A percentile compares a stretch with the other conserved stretches of the same genome.
phyloP scores from a whole-genome alignment of 2,888 invertebrate species.

The Acanthoscelides obtectus region DNA sequence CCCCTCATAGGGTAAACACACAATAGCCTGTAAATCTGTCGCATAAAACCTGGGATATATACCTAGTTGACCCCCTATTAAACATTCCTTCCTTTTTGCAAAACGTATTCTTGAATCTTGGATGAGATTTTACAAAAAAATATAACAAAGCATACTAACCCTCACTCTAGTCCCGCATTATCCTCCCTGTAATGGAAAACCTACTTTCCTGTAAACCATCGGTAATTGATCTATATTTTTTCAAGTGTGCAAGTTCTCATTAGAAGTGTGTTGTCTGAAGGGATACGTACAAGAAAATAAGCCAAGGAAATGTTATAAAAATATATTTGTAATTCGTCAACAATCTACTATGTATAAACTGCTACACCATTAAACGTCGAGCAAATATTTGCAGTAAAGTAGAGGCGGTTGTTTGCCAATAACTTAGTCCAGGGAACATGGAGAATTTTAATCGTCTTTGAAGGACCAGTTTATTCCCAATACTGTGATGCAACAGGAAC shows the following conservation, averaged over 20 bases:
- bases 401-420: not conserved
- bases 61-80: too few relatives aligned
- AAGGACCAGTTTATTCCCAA: too few relatives aligned
- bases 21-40: too few relatives aligned
- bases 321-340: constrained; percentile 27
- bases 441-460: not conserved
- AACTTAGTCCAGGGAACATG: not conserved
- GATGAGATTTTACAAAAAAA: too few relatives aligned
- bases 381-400: not conserved
- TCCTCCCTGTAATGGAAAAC: not conserved
- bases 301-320: constrained; percentile 25
- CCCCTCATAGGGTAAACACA: too few relatives aligned
- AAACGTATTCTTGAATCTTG: too few relatives aligned
- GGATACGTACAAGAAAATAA: constrained; percentile 24
- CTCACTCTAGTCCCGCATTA: too few relatives aligned
- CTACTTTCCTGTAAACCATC: constrained; percentile 1
- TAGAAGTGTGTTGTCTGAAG: constrained; percentile 16
- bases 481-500: too few relatives aligned
- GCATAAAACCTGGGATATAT: too few relatives aligned
- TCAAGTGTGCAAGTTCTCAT: constrained; percentile 27
- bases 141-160: too few relatives aligned
- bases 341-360: not conserved
- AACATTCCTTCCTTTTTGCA: too few relatives aligned
- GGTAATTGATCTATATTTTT: constrained; percentile 12
- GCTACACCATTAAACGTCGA: not conserved